phyloP scores from a whole-genome alignment of 1,140 invertebrate species.

The Solen grandis region DNA sequence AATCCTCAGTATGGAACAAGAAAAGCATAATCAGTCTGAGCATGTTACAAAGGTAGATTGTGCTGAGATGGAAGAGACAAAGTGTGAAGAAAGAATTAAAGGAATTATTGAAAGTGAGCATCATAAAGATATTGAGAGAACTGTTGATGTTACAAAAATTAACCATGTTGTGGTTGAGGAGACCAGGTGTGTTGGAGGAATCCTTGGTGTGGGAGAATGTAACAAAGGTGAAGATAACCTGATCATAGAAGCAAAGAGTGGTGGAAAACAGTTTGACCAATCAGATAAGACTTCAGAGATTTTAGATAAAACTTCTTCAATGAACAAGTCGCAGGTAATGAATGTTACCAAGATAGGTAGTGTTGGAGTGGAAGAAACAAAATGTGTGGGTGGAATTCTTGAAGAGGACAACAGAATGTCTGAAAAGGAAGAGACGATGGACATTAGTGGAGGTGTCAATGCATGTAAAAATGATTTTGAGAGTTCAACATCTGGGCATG shows the following conservation, averaged over 20 bases:
- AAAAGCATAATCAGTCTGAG: not conserved
- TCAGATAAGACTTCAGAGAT: too few species aligned
- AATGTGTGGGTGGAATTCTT: not conserved
- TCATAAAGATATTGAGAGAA: too few species aligned
- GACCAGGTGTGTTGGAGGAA: constrained; percentile 40
- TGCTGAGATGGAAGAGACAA: not conserved
- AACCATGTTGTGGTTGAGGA: constrained; percentile 18
- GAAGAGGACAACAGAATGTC: not conserved
- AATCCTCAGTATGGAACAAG: constrained; percentile 29
- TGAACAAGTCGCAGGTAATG: too few species aligned
- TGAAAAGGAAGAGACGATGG: constrained; percentile 26
- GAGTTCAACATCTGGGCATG: too few species aligned
- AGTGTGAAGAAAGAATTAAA: not conserved
- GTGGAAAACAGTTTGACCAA: too few species aligned
- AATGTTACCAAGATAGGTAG: not conserved
- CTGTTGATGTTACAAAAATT: not conserved
- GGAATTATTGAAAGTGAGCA: not conserved
- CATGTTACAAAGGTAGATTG: not conserved
- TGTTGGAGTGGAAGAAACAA: not conserved
- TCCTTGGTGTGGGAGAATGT: not conserved
- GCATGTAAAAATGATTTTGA: not conserved
- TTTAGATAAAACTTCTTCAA: too few species aligned
- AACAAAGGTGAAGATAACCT: too few species aligned
- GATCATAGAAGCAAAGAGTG: too few species aligned
- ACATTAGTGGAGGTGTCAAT: constrained; percentile 5